phyloP scores from a whole-genome alignment of 2,888 invertebrate genomes.

The Eudasyphora cyanicolor region DNA sequence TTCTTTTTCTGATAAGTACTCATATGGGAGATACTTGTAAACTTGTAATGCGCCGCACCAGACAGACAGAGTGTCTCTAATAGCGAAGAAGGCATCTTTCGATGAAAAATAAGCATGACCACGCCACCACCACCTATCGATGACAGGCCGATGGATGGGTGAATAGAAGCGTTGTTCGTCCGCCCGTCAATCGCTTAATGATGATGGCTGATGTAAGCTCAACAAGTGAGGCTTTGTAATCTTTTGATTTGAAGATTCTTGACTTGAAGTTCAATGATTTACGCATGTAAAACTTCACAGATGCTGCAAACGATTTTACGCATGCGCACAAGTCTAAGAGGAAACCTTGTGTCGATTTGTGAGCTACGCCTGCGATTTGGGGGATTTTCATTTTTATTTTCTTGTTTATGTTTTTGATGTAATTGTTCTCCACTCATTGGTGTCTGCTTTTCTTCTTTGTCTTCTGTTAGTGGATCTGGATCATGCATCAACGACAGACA shows the following conservation, averaged over 20 bases:
- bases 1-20: too few species aligned
- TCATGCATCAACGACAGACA: slow-evolving; percentile 5
- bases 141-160: slow-evolving; percentile 2
- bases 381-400: not conserved
- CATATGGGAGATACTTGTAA: too few species aligned
- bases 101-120: too few species aligned
- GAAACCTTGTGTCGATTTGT: not conserved
- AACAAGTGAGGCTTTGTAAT: not conserved
- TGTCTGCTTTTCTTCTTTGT: not conserved
- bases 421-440: not conserved
- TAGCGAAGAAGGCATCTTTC: too few species aligned
- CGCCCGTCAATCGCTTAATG: not conserved
- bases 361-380: not conserved
- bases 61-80: too few species aligned
- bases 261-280: slow-evolving; percentile 2
- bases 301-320: not conserved
- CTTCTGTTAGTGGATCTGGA: not conserved
- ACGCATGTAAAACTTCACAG: too few species aligned
- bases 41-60: too few species aligned
- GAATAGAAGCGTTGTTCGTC: not conserved
- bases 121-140: not conserved
- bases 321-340: not conserved
- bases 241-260: not conserved
- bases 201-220: not conserved
- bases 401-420: too few species aligned